phyloP scores from a whole-genome alignment of 2,888 invertebrate species.

The Rhagophthalmus giganteus region DNA sequence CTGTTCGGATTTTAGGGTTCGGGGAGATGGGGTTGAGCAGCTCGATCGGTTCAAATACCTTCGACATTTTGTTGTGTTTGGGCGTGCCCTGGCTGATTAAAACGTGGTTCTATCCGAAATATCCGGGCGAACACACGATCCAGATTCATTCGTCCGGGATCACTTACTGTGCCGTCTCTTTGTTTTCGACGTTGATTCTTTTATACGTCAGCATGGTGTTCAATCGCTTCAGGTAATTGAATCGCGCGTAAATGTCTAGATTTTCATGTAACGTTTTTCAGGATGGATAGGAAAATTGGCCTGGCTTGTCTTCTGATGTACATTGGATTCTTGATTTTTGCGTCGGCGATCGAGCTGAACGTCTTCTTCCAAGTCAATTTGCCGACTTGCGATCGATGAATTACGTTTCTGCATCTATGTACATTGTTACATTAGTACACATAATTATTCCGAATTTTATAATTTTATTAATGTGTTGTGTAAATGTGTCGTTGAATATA shows the following conservation, averaged over 20 bases:
- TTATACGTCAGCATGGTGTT: conserved; percentile 67
- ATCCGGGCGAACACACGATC: conserved; percentile 63
- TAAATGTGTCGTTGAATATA: too few relatives aligned
- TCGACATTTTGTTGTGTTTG: conserved; percentile 76
- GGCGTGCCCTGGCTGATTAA: conserved; percentile 80
- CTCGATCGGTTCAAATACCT: conserved; percentile 81
- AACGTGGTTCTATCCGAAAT: conserved; percentile 63
- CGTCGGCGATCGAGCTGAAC: conserved; percentile 76
- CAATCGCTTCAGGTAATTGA: conserved; percentile 64
- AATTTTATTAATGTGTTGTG: too few relatives aligned
- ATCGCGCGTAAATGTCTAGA: not conserved
- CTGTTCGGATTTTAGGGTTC: conserved; percentile 65
- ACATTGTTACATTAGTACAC: not conserved
- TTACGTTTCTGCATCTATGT: too few relatives aligned
- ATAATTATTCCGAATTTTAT: too few relatives aligned
- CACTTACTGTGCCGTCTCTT: conserved; percentile 73
- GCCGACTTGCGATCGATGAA: conserved; percentile 66
- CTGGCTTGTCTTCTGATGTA: conserved; percentile 69
- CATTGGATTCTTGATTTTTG: conserved; percentile 66
- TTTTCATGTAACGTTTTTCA: conserved; percentile 39
- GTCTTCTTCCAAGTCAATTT: conserved; percentile 74
- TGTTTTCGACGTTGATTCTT: conserved; percentile 72
- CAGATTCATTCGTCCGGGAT: conserved; percentile 76
- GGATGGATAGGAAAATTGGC: conserved; percentile 72
- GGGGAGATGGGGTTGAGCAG: conserved; percentile 81